A percentile compares a stretch with the other conserved stretches of the same genome.
Conservation (phyloP, 2,888 invertebrate genomes). For the Gasteruption jaculator region DNA sequence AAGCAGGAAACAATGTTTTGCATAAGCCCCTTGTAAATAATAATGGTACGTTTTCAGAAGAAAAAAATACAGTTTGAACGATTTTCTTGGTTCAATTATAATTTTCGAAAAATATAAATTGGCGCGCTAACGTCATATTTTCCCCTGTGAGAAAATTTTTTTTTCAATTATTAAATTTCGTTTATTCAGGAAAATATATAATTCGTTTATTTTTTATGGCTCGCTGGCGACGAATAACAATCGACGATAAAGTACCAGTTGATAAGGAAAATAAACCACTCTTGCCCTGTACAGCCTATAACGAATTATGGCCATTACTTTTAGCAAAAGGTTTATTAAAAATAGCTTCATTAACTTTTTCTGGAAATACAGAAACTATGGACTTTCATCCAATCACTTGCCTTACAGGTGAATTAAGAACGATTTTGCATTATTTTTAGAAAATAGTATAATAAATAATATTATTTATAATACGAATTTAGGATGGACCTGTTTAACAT, state of each 20-base stretch:
- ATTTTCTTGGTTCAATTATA: not conserved
- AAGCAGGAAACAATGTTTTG: constrained; percentile 42
- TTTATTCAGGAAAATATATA: constrained; percentile 53
- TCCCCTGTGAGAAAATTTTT: not conserved
- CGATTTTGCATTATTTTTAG: not conserved
- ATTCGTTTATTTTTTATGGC: constrained; percentile 54
- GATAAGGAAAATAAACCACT: constrained; percentile 42
- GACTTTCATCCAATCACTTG: constrained; percentile 51
- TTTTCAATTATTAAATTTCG: too few species aligned
- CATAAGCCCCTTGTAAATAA: constrained; percentile 48
- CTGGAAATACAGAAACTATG: constrained; percentile 37
- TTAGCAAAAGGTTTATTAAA: constrained; percentile 53
- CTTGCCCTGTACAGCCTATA: constrained; percentile 42
- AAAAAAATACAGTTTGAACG: not conserved
- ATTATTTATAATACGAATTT: constrained; percentile 7
- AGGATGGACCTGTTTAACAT: constrained; percentile 34
- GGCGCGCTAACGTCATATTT: too few species aligned
- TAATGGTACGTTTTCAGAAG: constrained; percentile 32
- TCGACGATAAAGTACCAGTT: constrained; percentile 53
- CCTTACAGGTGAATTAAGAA: constrained; percentile 50
- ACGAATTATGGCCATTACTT: constrained; percentile 54
- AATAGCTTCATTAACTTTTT: constrained; percentile 49
- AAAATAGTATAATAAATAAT: constrained; percentile 4
- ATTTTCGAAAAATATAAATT: too few species aligned
- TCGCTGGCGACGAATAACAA: constrained; percentile 51